Evolutionary conservation across 2,113 vertebrate genomes (phyloP), one percentile per base, ranked within the genome.

Genomic region (Lophochroa leadbeateri): DNA sequence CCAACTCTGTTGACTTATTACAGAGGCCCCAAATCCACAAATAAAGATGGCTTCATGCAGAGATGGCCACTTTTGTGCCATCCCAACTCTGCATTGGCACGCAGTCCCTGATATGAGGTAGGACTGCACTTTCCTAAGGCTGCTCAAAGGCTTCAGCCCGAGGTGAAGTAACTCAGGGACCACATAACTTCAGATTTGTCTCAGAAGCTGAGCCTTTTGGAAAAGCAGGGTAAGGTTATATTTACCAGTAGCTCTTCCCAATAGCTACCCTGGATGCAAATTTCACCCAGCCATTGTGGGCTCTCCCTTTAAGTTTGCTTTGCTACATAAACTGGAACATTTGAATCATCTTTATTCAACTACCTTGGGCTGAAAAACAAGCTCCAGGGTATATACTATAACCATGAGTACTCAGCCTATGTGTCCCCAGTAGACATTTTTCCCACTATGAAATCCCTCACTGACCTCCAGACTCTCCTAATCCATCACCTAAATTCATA

Each of bases 101-200:
- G 16, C 17, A 55, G 61, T 23, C 21, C 19, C 75, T 74, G 35
- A 7, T 16, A 89, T 13, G 41, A 83, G 10, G 29, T 50, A 39
- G 39, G 52, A 71, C 28, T 64, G 33, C 4, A 5, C 28, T 33
- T 27, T 58, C 17, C 71, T 65, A 63, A 74, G n/a, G 69, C 71
- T 74, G 49, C 47, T 52, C 80, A 57, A 35, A 76, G 60, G 37
- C 47, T 82, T 50, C 79, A 82, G 50, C 18, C 50, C 68, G 20
- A 74, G 24, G 1, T 70, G 68, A 65, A 57, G 4, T 1, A 55
- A 82, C 17, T 21, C 33, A 91, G 27, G 11, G 10, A 46, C 5
- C 4, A 3, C 0, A 1, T n/a, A 41, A 68, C 7, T 14, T 6
- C 2, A 61, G 6, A 35, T 74, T 24, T 53, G 10, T 11, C 12